Evolutionary conservation across 2,888 invertebrate genomes (phyloP).

Genomic region (Nephrotoma appendiculata): DNA sequence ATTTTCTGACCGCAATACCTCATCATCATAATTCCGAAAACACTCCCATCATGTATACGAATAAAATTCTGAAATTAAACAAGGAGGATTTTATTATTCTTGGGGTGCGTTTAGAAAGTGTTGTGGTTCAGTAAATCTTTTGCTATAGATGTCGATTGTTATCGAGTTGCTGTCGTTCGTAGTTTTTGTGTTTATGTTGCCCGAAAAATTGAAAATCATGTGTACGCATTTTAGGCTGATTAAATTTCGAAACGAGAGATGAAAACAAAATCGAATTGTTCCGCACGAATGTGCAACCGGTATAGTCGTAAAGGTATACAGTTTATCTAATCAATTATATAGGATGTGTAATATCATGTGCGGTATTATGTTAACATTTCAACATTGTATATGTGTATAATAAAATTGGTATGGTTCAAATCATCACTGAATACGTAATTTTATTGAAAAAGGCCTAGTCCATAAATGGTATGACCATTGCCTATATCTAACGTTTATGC

Average conservation of each 20-base stretch:
- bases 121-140: neutral
- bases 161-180: neutral
- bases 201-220: neutral
- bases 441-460: neutral
- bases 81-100: too few relatives aligned
- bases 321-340: neutral
- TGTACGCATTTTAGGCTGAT: neutral
- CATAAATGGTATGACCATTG: neutral
- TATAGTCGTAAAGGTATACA: neutral
- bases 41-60: neutral
- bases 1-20: neutral
- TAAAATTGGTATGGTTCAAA: neutral
- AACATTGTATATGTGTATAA: neutral
- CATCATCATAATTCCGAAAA: neutral
- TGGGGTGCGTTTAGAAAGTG: too few relatives aligned
- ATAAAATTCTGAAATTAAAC: neutral
- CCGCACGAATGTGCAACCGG: neutral
- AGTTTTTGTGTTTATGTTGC: neutral
- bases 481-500: neutral
- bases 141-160: neutral
- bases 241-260: neutral
- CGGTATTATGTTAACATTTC: neutral
- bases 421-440: neutral
- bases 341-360: neutral
- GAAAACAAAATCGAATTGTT: neutral